phyloP scores from a whole-genome alignment of 1,140 invertebrate species.

The Papilio dardanus region DNA sequence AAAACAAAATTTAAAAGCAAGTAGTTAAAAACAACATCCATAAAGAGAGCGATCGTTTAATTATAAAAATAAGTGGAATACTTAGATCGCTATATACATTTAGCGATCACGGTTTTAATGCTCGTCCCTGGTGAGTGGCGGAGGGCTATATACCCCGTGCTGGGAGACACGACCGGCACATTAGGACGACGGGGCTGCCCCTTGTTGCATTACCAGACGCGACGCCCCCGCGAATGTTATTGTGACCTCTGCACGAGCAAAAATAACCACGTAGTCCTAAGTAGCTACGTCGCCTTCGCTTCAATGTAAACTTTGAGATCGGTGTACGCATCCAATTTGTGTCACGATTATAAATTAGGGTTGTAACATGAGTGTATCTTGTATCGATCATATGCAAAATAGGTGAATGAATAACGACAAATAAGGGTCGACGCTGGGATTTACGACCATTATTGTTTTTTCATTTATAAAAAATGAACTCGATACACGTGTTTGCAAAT shows the following conservation, averaged over 20 bases:
- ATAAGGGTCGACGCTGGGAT: not conserved
- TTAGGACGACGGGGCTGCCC: slow-evolving; percentile 58
- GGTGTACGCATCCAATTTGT: slow-evolving; percentile 15
- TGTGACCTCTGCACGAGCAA: slow-evolving; percentile 30
- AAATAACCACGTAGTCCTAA: slow-evolving; percentile 11
- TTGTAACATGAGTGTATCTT: slow-evolving; percentile 24
- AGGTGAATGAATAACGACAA: slow-evolving; percentile 22
- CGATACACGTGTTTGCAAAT: not conserved
- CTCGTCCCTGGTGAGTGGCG: slow-evolving; percentile 62
- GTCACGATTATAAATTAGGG: slow-evolving; percentile 35
- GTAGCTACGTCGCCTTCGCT: not conserved
- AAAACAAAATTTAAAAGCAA: slow-evolving; percentile 35
- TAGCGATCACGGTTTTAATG: slow-evolving; percentile 55
- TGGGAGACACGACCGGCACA: slow-evolving; percentile 62
- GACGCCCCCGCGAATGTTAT: slow-evolving; percentile 30
- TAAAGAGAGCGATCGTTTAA: slow-evolving; percentile 7
- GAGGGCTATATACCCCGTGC: slow-evolving; percentile 61
- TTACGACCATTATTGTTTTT: slow-evolving; percentile 23
- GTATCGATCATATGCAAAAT: slow-evolving; percentile 33
- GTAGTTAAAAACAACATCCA: slow-evolving; percentile 12
- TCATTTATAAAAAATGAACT: slow-evolving; percentile 20
- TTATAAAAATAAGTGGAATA: slow-evolving; percentile 28
- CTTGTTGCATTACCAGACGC: slow-evolving; percentile 47
- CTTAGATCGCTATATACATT: slow-evolving; percentile 27
- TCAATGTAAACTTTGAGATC: slow-evolving; percentile 19